Conservation (phyloP, 2,888 invertebrate genomes). For the Abrostola tripartita region DNA sequence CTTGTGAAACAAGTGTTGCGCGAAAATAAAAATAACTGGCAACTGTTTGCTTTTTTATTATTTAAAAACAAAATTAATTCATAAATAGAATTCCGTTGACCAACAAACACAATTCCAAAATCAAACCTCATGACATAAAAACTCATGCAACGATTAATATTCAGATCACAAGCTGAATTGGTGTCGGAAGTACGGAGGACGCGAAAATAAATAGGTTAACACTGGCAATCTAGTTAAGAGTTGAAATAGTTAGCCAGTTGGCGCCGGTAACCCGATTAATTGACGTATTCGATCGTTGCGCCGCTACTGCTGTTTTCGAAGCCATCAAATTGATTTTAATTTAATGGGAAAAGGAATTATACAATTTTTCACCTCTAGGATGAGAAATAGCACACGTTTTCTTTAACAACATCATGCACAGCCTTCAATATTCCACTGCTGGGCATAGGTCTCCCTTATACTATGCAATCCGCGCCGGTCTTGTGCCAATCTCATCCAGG, state of each 20-base stretch:
- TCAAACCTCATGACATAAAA: neutral
- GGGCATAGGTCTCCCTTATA: too few species aligned
- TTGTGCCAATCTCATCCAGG: too few species aligned
- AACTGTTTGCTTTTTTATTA: too few species aligned
- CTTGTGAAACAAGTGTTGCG: too few species aligned
- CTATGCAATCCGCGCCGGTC: too few species aligned
- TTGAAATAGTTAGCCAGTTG: slow-evolving; percentile 55
- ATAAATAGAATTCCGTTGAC: neutral
- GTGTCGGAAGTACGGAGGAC: slow-evolving; percentile 20
- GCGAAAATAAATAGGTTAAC: slow-evolving; percentile 51
- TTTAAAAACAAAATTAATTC: neutral
- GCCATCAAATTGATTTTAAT: neutral
- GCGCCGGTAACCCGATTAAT: slow-evolving; percentile 31
- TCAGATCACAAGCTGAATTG: slow-evolving; percentile 21
- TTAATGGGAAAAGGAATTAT: too few species aligned
- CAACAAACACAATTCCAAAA: neutral
- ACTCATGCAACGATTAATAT: slow-evolving; percentile 11
- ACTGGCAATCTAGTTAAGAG: slow-evolving; percentile 57
- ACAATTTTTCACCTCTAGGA: too few species aligned
- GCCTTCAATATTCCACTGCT: too few species aligned
- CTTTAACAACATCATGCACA: too few species aligned
- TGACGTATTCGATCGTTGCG: slow-evolving; percentile 6
- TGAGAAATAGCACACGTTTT: too few species aligned
- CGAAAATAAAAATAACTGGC: too few species aligned
- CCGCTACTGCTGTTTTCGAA: neutral